Evolutionary conservation across 1,140 invertebrate genomes (phyloP).

Genomic region (Aricia agestis): DNA sequence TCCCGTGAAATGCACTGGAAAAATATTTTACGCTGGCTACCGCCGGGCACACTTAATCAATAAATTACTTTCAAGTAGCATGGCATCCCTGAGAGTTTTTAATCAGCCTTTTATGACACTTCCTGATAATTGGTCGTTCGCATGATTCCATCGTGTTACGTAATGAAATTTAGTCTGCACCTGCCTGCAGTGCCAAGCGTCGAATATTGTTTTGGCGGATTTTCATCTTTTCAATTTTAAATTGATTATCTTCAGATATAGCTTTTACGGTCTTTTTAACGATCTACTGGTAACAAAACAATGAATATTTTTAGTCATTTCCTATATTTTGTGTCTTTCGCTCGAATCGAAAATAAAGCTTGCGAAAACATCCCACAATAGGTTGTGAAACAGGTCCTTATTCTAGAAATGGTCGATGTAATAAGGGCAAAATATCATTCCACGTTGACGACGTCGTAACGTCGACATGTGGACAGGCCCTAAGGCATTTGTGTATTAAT

Average conservation of each 20-base stretch:
- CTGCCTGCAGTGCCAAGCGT: background rate
- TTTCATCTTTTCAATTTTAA: background rate
- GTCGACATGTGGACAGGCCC: too few species aligned
- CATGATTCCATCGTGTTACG: background rate
- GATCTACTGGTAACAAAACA: background rate
- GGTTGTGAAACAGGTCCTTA: too few species aligned
- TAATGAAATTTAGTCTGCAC: background rate
- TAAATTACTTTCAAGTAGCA: background rate
- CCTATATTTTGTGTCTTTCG: too few species aligned
- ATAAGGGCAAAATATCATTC: too few species aligned
- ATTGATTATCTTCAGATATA: background rate
- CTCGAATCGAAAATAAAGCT: too few species aligned
- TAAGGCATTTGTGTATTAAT: too few species aligned
- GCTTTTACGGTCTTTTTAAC: background rate
- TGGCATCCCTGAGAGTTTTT: background rate
- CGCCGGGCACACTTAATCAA: background rate
- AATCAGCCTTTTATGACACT: background rate
- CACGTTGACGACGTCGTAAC: too few species aligned
- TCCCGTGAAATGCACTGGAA: conserved; percentile 7
- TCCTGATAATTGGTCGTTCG: background rate
- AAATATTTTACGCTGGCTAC: background rate
- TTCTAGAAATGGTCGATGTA: too few species aligned
- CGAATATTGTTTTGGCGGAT: background rate
- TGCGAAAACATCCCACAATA: too few species aligned
- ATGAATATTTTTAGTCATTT: too few species aligned